Evolutionary conservation across 2,888 invertebrate species (phyloP).

Genomic region (Pseudococcus viburni): DNA sequence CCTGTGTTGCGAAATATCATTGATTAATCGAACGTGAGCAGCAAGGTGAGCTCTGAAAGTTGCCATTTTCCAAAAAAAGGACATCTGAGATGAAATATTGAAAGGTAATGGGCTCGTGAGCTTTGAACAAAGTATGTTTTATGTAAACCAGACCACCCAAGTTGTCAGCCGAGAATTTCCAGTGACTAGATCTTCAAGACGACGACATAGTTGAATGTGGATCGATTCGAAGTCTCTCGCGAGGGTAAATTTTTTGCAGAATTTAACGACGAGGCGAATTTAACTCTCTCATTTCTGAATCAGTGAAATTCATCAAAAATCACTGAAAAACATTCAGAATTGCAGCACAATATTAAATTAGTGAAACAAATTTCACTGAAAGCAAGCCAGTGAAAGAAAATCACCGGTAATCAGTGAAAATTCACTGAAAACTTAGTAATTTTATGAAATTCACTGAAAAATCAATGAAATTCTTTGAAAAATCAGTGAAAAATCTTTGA

Average conservation of each 20-base stretch:
- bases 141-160: conserved; percentile 21
- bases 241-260: neutral
- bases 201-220: neutral
- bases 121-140: neutral
- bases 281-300: too few relatives aligned
- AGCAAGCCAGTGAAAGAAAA: too few relatives aligned
- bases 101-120: neutral
- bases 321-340: too few relatives aligned
- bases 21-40: neutral
- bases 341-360: too few relatives aligned
- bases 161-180: neutral
- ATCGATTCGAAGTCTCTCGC: neutral
- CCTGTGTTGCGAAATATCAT: neutral
- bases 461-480: too few relatives aligned
- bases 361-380: too few relatives aligned
- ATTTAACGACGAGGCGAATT: neutral
- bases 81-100: neutral
- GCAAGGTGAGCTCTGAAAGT: neutral
- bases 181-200: neutral
- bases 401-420: too few relatives aligned
- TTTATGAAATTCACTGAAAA: too few relatives aligned
- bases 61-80: neutral
- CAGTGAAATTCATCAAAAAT: too few relatives aligned
- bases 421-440: too few relatives aligned
- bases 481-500: too few relatives aligned